A percentile compares a stretch with the other conserved stretches of the same genome.
phyloP scores from a whole-genome alignment of 2,113 vertebrate species.

The Lathamus discolor region DNA sequence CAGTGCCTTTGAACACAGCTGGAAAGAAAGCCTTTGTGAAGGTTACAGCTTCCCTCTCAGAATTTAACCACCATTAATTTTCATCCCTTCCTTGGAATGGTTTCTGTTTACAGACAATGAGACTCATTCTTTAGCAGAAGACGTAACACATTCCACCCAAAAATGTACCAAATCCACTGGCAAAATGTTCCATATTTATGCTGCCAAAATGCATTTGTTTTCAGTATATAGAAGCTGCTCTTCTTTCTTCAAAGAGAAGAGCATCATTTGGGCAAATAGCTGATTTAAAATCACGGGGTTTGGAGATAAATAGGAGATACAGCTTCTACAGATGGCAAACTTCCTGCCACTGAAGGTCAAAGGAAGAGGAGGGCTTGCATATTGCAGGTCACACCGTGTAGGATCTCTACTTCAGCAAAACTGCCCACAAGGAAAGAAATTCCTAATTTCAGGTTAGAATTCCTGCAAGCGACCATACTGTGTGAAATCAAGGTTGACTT shows the following conservation, averaged over 20 bases:
- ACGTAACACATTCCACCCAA: fast-evolving
- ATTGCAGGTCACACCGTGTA: neutral
- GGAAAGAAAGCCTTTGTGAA: conserved; percentile 66
- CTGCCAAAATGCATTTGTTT: neutral
- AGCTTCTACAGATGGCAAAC: neutral
- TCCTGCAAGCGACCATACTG: neutral
- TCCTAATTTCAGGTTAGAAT: neutral
- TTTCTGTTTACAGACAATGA: neutral
- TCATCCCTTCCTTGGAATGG: conserved; percentile 1
- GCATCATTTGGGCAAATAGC: neutral
- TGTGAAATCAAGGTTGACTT: neutral
- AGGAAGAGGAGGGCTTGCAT: neutral
- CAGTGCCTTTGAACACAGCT: conserved; percentile 69
- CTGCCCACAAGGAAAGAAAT: neutral
- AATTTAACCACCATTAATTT: conserved; percentile 45
- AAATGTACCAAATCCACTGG: neutral
- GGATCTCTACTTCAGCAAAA: neutral
- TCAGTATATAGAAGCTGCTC: neutral
- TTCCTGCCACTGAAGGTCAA: neutral
- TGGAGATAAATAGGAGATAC: neutral
- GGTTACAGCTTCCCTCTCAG: conserved; percentile 56
- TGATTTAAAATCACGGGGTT: neutral
- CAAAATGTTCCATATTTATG: neutral
- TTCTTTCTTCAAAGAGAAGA: neutral
- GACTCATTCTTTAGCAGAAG: neutral